These are phyloP conservation scores for Carassius carassius DNA, from an alignment of 2,113 vertebrate genomes.

Conservation along the genomic window DNA sequence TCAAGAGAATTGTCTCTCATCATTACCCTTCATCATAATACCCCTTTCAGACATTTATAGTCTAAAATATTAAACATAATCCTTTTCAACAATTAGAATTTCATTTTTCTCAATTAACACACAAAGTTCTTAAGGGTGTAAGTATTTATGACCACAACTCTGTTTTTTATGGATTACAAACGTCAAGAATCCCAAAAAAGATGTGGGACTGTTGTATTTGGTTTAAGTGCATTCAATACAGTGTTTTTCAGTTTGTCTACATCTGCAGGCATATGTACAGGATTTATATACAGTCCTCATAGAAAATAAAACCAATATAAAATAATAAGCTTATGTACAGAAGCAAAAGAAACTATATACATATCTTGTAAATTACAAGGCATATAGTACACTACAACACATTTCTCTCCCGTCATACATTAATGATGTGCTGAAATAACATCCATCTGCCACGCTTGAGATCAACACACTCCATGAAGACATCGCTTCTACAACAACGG, in stretches of 20 bases:
- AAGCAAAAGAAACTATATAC: slow-evolving; percentile 76
- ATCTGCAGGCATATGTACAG: slow-evolving; percentile 75
- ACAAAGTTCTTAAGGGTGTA: background rate
- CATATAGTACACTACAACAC: slow-evolving; percentile 70
- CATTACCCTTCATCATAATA: too few species aligned
- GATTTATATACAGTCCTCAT: slow-evolving; percentile 70
- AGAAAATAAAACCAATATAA: slow-evolving; percentile 78
- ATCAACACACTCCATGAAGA: background rate
- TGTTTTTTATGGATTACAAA: too few species aligned
- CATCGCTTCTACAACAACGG: background rate
- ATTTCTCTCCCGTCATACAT: slow-evolving; percentile 60
- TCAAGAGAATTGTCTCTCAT: too few species aligned
- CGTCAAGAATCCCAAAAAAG: background rate
- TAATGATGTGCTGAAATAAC: slow-evolving; percentile 64
- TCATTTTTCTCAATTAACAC: background rate
- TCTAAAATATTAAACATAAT: background rate
- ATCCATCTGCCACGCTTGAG: slow-evolving; percentile 61
- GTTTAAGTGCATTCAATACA: slow-evolving; percentile 75
- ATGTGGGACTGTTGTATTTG: background rate
- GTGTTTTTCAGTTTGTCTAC: slow-evolving; percentile 75
- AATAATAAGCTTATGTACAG: slow-evolving; percentile 79
- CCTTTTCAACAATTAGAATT: too few species aligned
- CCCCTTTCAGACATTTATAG: too few species aligned
- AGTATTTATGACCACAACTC: too few species aligned
- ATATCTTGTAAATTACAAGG: slow-evolving; percentile 71